Conservation (phyloP, 1,140 invertebrate species). For the Sarcophaga bullata region DNA sequence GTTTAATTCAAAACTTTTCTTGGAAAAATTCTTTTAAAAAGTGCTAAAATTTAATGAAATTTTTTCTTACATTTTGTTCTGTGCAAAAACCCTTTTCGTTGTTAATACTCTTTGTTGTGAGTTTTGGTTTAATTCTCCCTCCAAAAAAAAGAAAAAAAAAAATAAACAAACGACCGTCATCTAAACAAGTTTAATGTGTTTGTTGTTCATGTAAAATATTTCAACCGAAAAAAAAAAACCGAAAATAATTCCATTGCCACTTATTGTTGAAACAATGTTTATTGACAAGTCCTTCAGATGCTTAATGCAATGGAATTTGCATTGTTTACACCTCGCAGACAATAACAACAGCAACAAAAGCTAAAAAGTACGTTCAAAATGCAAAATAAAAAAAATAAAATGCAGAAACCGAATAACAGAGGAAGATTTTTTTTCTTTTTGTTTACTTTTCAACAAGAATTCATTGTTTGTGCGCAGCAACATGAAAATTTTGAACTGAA, state of each 20-base stretch:
- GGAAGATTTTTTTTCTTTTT: background rate
- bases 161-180: background rate
- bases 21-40: no score
- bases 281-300: constrained; percentile 21
- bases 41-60: no score
- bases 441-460: background rate
- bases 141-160: no score
- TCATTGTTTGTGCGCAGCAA: background rate
- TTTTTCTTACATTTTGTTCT: no score
- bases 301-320: constrained; percentile 14
- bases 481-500: background rate
- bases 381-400: no score
- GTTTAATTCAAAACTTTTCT: no score
- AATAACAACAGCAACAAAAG: background rate
- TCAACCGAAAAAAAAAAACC: background rate
- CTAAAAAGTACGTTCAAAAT: background rate
- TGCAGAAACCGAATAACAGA: background rate
- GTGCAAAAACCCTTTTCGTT: no score
- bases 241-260: constrained; percentile 7
- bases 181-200: background rate
- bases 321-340: constrained; percentile 21
- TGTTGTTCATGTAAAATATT: background rate
- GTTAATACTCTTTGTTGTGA: no score
- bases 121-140: no score
- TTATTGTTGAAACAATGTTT: background rate